Evolutionary conservation across 2,888 invertebrate species (phyloP).

Genomic region (Dynastes grantii): DNA sequence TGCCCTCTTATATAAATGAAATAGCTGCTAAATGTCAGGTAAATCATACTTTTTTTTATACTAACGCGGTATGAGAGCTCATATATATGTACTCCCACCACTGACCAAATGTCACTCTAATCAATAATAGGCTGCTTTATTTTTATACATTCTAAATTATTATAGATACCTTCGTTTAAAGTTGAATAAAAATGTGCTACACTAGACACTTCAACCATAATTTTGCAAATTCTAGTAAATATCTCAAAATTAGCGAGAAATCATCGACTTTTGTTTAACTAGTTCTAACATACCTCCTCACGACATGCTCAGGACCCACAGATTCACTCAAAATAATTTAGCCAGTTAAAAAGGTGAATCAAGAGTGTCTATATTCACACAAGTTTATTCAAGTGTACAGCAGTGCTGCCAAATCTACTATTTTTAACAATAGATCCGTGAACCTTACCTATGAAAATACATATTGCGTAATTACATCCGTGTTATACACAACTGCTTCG

Average conservation of each 20-base stretch:
- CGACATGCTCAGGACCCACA: constrained; percentile 8
- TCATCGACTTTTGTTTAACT: constrained; percentile 45
- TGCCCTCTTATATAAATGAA: constrained; percentile 37
- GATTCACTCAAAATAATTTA: constrained; percentile 46
- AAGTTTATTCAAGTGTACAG: constrained; percentile 22
- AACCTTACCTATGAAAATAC: background rate
- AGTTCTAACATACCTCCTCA: constrained; percentile 45
- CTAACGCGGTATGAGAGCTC: constrained; percentile 46
- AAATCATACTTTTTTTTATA: constrained; percentile 44
- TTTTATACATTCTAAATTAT: constrained; percentile 63
- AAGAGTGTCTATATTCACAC: constrained; percentile 28
- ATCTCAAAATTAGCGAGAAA: constrained; percentile 40
- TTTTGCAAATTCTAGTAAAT: constrained; percentile 39
- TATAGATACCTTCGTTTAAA: constrained; percentile 75
- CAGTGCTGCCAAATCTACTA: constrained; percentile 22
- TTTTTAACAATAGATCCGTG: background rate
- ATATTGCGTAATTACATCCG: background rate
- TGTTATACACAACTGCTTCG: too few species aligned
- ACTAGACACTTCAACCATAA: constrained; percentile 55
- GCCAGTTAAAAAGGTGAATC: constrained; percentile 23
- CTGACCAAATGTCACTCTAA: constrained; percentile 61
- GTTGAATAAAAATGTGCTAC: constrained; percentile 53
- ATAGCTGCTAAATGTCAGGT: constrained; percentile 21
- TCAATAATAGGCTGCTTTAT: constrained; percentile 62
- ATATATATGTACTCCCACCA: constrained; percentile 56